Conservation (phyloP, 2,113 vertebrate genomes). For the Himantopus leucocephalus region DNA sequence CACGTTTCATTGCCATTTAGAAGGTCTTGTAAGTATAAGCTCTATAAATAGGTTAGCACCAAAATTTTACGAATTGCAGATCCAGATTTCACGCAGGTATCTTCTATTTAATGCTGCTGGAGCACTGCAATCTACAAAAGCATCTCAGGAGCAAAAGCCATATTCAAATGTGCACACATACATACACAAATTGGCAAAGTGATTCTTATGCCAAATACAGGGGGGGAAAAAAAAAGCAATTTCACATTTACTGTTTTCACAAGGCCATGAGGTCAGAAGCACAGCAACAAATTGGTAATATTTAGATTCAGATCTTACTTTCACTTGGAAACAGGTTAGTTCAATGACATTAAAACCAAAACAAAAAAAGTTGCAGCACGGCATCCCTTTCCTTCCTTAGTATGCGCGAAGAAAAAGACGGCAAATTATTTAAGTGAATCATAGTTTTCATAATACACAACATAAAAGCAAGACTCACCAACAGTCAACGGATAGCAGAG, state of each 20-base stretch:
- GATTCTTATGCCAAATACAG: not conserved
- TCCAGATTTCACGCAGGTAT: not conserved
- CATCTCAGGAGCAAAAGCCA: not conserved
- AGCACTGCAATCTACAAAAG: not conserved
- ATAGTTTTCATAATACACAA: not conserved
- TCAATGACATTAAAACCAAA: not conserved
- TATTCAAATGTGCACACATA: not conserved
- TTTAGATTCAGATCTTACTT: not conserved
- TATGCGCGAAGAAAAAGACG: not conserved
- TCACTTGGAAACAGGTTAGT: not conserved
- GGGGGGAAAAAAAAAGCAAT: not conserved
- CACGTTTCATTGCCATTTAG: not conserved
- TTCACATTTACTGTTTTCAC: not conserved
- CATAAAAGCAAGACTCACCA: not conserved
- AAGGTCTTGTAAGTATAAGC: not conserved
- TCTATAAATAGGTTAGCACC: not conserved
- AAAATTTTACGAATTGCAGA: not conserved
- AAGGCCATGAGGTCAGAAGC: not conserved
- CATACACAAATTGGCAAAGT: not conserved
- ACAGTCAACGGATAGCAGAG: not conserved
- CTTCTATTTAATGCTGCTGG: not conserved
- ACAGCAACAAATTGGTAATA: not conserved
- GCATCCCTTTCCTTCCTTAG: not conserved
- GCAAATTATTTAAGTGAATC: not conserved
- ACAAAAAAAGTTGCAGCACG: not conserved